Base-by-base conservation (phyloP, 1,140 invertebrate genomes). In the Euwallacea fornicatus region DNA sequence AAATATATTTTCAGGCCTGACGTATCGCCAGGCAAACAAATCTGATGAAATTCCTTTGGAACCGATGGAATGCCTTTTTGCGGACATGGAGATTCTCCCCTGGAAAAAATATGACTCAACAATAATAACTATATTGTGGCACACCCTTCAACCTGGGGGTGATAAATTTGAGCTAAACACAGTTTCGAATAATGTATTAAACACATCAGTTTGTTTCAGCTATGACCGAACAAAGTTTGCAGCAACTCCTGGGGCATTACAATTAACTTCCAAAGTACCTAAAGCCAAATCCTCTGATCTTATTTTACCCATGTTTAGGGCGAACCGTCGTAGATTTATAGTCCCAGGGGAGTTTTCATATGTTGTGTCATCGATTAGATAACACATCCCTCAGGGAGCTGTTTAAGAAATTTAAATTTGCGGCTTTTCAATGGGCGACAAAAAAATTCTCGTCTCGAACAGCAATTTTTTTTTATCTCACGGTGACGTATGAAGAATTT, bases 211-310 rank as follows among this genome's bases (percentile, higher is more conserved):
- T 66, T 66, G 64, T 66, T 50, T 44, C 53, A 58, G 53, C 64
- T 66, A 55, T 56, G 68, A 58, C 56, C 59, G 46, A 61, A 44
- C 59, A 62, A 72, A 72, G 65, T 72, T 72, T 72, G 42, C 62
- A 72, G 62, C 71, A 68, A 67, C 66, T 66, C 65, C 62, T 63
- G 62, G 58, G 66, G 71, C 66, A 62, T 47, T 63, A 72, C 71
- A 72, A 72, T 72, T 72, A 72, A 72, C 71, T 72, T 72, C 60
- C 56, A 63, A 72, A 72, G 58, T 68, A 67, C 59, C 71, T 50
- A 54, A 43, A 72, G 71, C 65, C 66, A 68, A 66, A 66, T 66
- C 64, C 64, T 56, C 53, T 66, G 64, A 66, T 66, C 64, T 58
- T 66, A 16, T 66, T 66, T 66, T 33, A 56, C 54, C 64, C 64